A percentile compares a stretch with the other conserved stretches of the same genome.
phyloP scores from a whole-genome alignment of 2,113 vertebrate species.

The Ciconia boyciana region DNA sequence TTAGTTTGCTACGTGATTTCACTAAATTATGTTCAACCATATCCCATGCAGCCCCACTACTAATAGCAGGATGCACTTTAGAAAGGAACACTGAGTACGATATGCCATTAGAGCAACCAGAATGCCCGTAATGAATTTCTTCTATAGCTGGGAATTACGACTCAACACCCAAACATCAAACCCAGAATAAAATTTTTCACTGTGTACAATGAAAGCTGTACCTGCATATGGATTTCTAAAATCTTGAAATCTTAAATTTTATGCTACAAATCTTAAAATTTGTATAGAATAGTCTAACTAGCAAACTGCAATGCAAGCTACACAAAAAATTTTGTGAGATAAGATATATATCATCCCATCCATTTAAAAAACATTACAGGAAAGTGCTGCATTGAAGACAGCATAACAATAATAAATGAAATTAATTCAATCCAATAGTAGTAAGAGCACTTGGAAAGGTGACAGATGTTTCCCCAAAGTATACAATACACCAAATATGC shows the following conservation, averaged over 20 bases:
- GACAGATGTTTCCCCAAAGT: not conserved
- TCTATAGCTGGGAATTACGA: not conserved
- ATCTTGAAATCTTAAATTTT: not conserved
- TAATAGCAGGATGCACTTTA: conserved; percentile 66
- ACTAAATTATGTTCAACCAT: conserved; percentile 19
- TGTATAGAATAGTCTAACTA: not conserved
- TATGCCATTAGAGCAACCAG: conserved; percentile 38
- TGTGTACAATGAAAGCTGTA: not conserved
- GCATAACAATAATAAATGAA: not conserved
- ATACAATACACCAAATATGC: not conserved
- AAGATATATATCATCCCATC: not conserved
- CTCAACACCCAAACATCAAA: not conserved
- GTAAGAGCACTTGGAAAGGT: not conserved
- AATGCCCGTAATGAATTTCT: not conserved
- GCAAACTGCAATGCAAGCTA: not conserved
- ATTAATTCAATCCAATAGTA: not conserved
- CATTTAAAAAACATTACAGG: not conserved
- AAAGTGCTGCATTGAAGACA: not conserved
- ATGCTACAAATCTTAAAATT: not conserved
- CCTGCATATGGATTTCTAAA: not conserved
- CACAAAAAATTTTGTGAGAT: not conserved
- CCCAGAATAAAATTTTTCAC: not conserved
- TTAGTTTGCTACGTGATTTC: conserved; percentile 19
- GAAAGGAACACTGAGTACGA: conserved; percentile 16
- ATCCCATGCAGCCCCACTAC: conserved; percentile 12